A percentile compares a stretch with the other conserved stretches of the same genome.
Conservation (phyloP, 2,888 invertebrate genomes). For the Hydrotaea cyrtoneurina region DNA sequence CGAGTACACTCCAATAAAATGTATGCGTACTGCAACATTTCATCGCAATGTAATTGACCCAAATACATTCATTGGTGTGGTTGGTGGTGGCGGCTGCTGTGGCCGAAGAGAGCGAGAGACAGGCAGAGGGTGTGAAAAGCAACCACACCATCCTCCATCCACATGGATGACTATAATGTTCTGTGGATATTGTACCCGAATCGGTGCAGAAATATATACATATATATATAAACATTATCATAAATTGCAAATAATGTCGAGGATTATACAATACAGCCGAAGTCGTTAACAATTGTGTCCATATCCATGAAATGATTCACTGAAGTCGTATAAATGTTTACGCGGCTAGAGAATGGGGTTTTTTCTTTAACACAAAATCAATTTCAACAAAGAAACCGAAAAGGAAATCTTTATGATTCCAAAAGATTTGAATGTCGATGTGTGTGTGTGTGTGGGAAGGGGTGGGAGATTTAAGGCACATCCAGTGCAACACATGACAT, state of each 20-base stretch:
- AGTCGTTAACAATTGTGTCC: background rate
- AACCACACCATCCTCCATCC: background rate
- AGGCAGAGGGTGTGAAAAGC: background rate
- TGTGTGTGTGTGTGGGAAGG: no score
- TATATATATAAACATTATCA: conserved; percentile 4
- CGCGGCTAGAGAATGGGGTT: background rate
- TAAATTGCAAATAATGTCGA: conserved; percentile 29
- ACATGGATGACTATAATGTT: background rate
- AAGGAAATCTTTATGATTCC: background rate
- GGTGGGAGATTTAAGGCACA: no score
- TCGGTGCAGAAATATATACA: no score
- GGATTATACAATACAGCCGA: background rate
- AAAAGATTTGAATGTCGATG: background rate
- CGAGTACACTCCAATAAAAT: conserved; percentile 47
- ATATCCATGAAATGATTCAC: background rate
- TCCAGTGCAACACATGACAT: no score
- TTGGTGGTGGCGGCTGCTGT: no score
- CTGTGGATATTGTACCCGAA: no score
- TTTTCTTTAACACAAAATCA: background rate
- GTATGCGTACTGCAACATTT: conserved; percentile 66
- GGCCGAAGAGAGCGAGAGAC: no score
- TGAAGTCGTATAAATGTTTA: background rate
- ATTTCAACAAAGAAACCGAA: background rate
- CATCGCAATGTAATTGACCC: conserved; percentile 67
- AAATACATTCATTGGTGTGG: conserved; percentile 41